phyloP scores from a whole-genome alignment of 2,113 vertebrate species.

The Bombycilla garrulus region DNA sequence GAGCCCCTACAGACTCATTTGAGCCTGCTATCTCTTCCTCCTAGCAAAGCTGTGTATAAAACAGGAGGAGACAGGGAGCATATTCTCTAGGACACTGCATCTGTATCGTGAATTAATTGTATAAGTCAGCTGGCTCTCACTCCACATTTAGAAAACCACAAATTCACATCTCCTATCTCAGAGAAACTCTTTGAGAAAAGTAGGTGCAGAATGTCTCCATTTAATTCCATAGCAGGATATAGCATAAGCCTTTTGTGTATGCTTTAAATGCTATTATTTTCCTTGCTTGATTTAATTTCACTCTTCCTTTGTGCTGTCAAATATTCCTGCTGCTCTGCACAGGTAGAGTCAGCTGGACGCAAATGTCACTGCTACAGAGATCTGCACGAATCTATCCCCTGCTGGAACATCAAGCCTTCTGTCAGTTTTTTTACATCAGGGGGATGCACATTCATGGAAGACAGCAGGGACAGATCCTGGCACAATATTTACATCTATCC shows the following conservation, averaged over 20 bases:
- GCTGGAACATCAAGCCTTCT: background rate
- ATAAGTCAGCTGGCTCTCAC: background rate
- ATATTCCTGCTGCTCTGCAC: background rate
- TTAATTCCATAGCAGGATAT: background rate
- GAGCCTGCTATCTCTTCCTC: background rate
- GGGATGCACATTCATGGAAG: background rate
- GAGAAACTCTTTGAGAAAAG: background rate
- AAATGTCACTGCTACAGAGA: background rate
- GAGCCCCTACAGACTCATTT: background rate
- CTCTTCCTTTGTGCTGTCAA: background rate
- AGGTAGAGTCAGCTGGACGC: background rate
- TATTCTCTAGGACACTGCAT: background rate
- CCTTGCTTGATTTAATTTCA: background rate
- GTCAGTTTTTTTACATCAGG: background rate
- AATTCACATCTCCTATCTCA: background rate
- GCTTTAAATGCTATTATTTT: background rate
- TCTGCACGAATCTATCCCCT: background rate
- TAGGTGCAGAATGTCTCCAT: background rate
- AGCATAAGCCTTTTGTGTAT: background rate
- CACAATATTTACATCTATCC: background rate
- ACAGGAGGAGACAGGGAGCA: background rate
- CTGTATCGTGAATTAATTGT: background rate
- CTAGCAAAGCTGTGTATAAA: background rate
- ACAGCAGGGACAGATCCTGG: background rate
- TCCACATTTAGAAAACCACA: background rate